Evolutionary conservation across 2,888 invertebrate species (phyloP), one percentile per base, ranked within the genome.

Genomic region (Poecilus cupreus): DNA sequence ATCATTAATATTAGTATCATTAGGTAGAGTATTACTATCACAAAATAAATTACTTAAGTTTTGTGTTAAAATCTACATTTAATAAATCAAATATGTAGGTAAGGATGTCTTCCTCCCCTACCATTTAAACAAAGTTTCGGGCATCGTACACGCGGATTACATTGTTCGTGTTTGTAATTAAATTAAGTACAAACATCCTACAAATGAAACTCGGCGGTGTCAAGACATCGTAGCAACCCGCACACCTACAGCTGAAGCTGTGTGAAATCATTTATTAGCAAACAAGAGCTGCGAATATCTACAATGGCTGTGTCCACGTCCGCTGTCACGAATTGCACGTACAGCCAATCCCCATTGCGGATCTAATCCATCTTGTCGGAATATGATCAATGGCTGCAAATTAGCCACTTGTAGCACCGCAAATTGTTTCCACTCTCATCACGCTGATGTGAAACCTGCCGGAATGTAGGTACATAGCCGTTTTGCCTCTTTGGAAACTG

Each of bases 391-490:
- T 51, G 51, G 51, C 6, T 18, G 51, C 18, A 51, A 51, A 51
- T 51, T 22, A 51, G 51, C 51, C 51, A 51, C 51, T 51, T 51
- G 51, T 51, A 51, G 51, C 51, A 51, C 18, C 51, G 3, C 51
- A 16, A 51, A 51, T 51, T 51, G 18, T 51, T 51, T 51, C 18
- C 32, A 32, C 32, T 32, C 32, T 32, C 32, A 32, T 32, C 32
- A 8, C 32, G 32, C 32, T 8, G 4, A 32, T 32, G 4, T 26
- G 3, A 26, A 26, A 26, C 26, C 2, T 5, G 26, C 26, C 26
- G 5, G 3, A 2, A 5, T 26, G 26, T 5, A 3, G 26, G 26
- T 3, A 26, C 5, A 32, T 32, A n/a, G n/a, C n/a, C n/a, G n/a
- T n/a, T n/a, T n/a, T n/a, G n/a, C n/a, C n/a, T n/a, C n/a, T n/a